These are phyloP conservation scores for Cololabis saira DNA, from an alignment of 2,113 vertebrate species.

Conservation along the genomic window DNA sequence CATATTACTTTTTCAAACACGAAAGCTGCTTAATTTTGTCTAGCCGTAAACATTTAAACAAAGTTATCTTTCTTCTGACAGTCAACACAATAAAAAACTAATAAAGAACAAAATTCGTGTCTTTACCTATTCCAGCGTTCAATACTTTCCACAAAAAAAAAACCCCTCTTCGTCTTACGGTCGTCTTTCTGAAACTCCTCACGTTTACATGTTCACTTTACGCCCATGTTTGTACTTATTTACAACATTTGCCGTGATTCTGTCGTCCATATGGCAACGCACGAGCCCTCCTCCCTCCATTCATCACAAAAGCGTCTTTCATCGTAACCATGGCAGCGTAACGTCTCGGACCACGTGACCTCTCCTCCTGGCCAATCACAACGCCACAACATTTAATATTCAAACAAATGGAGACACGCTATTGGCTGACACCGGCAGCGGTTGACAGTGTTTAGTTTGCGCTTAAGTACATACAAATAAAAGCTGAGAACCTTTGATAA, in stretches of 20 bases:
- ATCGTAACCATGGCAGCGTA: slow-evolving; percentile 81
- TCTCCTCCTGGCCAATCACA: slow-evolving; percentile 45
- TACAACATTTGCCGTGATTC: slow-evolving; percentile 27
- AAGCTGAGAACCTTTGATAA: not conserved
- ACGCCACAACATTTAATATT: slow-evolving; percentile 55
- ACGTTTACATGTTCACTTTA: slow-evolving; percentile 16
- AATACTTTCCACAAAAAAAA: slow-evolving; percentile 4
- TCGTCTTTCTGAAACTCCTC: not conserved
- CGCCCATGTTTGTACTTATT: not conserved
- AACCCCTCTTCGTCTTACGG: not conserved
- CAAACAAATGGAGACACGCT: slow-evolving; percentile 54
- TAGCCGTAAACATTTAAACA: no score
- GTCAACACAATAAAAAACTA: not conserved
- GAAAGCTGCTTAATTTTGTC: no score
- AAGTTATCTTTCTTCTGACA: no score
- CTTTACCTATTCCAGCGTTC: slow-evolving; percentile 36
- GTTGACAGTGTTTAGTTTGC: slow-evolving; percentile 3
- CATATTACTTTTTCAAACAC: not conserved
- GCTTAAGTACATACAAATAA: slow-evolving; percentile 14
- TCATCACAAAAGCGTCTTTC: slow-evolving; percentile 78
- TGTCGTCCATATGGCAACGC: slow-evolving; percentile 30
- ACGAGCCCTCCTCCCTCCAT: slow-evolving; percentile 22
- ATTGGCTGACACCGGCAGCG: slow-evolving; percentile 62
- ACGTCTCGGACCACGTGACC: slow-evolving; percentile 60
- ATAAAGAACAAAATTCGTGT: not conserved